Evolutionary conservation across 2,797 vertebrate genomes (phyloP).

Genomic region (Steatocranus sp.): DNA sequence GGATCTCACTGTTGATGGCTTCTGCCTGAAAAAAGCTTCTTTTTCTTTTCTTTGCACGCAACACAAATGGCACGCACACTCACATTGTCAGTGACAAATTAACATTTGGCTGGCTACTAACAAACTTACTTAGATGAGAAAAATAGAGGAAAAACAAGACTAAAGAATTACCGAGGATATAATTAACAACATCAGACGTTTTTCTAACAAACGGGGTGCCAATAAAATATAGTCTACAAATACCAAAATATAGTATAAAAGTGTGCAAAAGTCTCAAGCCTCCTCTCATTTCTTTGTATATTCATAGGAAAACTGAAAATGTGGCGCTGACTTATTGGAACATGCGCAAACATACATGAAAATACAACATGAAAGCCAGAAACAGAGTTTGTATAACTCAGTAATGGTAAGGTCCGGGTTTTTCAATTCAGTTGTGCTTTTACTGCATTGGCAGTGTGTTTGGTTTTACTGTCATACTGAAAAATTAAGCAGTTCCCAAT

Average conservation of each 20-base stretch:
- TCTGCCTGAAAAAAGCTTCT: slow-evolving; percentile 1
- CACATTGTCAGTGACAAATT: slow-evolving; percentile 23
- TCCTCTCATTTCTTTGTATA: neutral
- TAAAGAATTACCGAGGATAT: neutral
- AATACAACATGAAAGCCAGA: neutral
- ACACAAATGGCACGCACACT: neutral
- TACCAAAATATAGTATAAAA: neutral
- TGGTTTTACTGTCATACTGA: neutral
- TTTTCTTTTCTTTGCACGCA: neutral
- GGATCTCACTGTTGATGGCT: slow-evolving; percentile 42
- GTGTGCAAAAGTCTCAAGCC: neutral
- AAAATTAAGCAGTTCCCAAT: neutral
- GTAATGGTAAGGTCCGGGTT: neutral
- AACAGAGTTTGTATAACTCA: neutral
- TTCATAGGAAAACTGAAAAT: neutral
- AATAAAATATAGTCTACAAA: neutral
- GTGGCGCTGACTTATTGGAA: neutral
- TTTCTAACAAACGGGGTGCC: neutral
- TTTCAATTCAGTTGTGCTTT: neutral
- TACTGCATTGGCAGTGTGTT: neutral
- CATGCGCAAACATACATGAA: neutral
- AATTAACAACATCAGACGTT: neutral
- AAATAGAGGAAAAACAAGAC: slow-evolving; percentile 7
- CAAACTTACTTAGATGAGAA: slow-evolving; percentile 8
- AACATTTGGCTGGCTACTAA: slow-evolving; percentile 1